phyloP scores from a whole-genome alignment of 2,888 invertebrate species.

The Crematogaster levior region DNA sequence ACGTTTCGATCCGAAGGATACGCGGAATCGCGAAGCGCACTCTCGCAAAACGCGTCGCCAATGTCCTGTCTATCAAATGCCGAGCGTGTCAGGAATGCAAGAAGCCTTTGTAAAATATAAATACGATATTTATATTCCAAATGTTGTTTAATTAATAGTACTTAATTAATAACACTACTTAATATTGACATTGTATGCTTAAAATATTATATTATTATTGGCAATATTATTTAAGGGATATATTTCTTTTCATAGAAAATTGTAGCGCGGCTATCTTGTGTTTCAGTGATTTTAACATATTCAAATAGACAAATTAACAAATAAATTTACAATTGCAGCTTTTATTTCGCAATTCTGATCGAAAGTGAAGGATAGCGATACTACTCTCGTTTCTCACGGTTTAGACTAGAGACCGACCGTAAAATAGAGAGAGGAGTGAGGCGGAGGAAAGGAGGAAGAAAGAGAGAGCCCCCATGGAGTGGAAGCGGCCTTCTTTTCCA shows the following conservation, averaged over 20 bases:
- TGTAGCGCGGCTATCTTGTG: background rate
- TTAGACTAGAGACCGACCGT: slow-evolving; percentile 39
- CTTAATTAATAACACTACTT: too few species aligned
- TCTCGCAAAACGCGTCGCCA: background rate
- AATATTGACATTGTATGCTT: background rate
- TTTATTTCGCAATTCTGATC: slow-evolving; percentile 16
- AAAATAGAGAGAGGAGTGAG: slow-evolving; percentile 39
- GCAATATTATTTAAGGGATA: background rate
- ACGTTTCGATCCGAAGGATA: slow-evolving; percentile 34
- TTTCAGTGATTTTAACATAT: background rate
- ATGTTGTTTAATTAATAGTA: background rate
- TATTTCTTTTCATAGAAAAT: background rate
- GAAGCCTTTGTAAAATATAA: background rate
- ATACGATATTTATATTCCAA: background rate
- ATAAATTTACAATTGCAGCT: background rate
- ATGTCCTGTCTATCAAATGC: background rate
- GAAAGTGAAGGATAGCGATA: slow-evolving; percentile 32
- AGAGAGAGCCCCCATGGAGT: slow-evolving; percentile 39
- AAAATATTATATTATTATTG: too few species aligned
- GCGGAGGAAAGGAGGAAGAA: slow-evolving; percentile 2
- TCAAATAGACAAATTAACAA: background rate
- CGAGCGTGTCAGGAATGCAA: too few species aligned
- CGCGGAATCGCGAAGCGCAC: background rate
- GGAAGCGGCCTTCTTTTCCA: slow-evolving; percentile 62
- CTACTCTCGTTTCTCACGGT: slow-evolving; percentile 67